phyloP scores from a whole-genome alignment of 2,797 vertebrate genomes.

The Platyrinchus mystaceus region DNA sequence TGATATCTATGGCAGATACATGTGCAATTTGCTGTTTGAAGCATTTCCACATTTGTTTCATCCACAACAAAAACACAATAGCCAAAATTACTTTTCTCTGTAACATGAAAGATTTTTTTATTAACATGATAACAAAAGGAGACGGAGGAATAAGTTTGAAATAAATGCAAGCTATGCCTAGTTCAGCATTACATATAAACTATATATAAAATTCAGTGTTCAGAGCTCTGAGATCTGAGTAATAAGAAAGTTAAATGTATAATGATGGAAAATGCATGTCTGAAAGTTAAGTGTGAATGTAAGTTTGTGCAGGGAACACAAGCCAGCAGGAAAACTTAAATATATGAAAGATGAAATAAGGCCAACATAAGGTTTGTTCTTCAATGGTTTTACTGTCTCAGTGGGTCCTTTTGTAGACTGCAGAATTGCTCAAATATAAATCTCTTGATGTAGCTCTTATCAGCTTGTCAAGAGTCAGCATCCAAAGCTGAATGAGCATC shows the following conservation, averaged over 20 bases:
- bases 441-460: not conserved
- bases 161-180: not conserved
- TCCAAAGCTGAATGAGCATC: not conserved
- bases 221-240: not conserved
- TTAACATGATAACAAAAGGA: not conserved
- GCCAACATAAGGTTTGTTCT: not conserved
- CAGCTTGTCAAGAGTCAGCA: not conserved
- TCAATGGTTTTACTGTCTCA: not conserved
- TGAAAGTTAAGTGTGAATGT: not conserved
- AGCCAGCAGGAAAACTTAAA: not conserved
- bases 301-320: not conserved
- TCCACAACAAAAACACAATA: not conserved
- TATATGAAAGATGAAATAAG: not conserved
- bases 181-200: not conserved
- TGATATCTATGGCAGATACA: not conserved
- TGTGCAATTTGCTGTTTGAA: not conserved
- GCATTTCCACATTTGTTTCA: not conserved
- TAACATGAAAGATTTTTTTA: not conserved
- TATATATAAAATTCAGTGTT: not conserved
- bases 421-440: not conserved
- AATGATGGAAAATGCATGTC: not conserved
- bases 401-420: not conserved
- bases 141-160: not conserved
- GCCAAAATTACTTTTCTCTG: not conserved
- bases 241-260: not conserved